Percentiles rank a stretch among this genome's conserved stretches.
Evolutionary conservation across 1,140 invertebrate genomes (phyloP).

Genomic region (Dinoponera quadriceps): DNA sequence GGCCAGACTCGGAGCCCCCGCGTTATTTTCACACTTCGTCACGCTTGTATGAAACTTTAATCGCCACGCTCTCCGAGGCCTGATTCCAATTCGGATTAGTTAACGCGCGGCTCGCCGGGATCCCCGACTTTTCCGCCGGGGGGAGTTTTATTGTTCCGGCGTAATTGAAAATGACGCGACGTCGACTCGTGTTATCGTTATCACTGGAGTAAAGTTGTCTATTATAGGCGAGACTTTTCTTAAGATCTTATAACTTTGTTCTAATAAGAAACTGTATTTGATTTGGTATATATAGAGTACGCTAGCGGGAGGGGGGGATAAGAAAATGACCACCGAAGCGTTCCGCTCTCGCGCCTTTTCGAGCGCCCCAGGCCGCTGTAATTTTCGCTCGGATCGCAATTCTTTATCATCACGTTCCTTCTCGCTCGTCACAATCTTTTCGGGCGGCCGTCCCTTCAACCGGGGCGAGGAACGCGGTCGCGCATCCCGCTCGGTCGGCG

Average conservation of each 20-base stretch:
- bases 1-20: background rate
- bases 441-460: background rate
- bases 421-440: background rate
- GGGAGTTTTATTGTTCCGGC: background rate
- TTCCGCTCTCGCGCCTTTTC: slow-evolving; percentile 5
- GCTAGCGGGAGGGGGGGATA: too few relatives aligned
- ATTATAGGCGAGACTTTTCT: too few relatives aligned
- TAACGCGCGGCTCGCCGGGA: background rate
- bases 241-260: too few relatives aligned
- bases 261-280: too few relatives aligned
- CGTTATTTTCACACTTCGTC: slow-evolving; percentile 58
- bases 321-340: background rate
- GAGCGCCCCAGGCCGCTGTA: background rate
- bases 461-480: slow-evolving; percentile 1
- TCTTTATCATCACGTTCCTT: too few relatives aligned
- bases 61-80: background rate
- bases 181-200: background rate
- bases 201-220: too few relatives aligned
- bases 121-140: background rate
- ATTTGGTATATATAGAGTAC: too few relatives aligned
- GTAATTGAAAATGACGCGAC: background rate
- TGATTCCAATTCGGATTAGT: background rate
- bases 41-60: slow-evolving; percentile 48
- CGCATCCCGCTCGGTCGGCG: background rate
- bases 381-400: background rate